These are phyloP conservation scores for Torymus tubicola DNA, from an alignment of 2,888 invertebrate species.

Conservation along the genomic window DNA sequence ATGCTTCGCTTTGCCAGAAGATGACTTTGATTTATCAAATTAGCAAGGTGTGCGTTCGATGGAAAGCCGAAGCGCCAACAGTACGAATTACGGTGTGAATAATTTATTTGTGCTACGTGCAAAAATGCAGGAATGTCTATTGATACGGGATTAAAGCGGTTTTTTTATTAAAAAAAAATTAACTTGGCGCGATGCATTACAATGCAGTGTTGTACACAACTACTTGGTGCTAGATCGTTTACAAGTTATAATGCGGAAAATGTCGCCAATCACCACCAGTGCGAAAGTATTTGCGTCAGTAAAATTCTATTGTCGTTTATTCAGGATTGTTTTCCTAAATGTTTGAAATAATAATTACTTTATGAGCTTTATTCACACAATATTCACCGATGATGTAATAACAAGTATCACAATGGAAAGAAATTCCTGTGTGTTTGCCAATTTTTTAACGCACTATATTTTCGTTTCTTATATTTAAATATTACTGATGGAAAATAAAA, in stretches of 20 bases:
- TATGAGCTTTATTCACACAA: too few species aligned
- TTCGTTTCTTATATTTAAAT: too few species aligned
- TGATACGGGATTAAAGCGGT: conserved; percentile 3
- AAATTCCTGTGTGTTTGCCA: too few species aligned
- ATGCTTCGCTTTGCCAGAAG: background rate
- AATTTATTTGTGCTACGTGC: background rate
- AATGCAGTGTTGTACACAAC: too few species aligned
- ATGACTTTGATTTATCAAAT: conserved; percentile 22
- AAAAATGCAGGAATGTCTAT: background rate
- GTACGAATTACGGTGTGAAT: background rate
- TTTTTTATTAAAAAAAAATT: background rate
- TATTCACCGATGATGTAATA: too few species aligned
- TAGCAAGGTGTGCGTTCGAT: background rate
- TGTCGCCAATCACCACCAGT: conserved; percentile 2
- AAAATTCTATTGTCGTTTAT: background rate
- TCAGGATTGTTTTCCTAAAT: too few species aligned
- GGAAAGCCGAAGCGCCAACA: background rate
- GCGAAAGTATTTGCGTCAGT: conserved; percentile 22
- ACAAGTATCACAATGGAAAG: too few species aligned
- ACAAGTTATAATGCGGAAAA: background rate
- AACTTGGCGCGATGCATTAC: too few species aligned
- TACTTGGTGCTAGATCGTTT: too few species aligned
- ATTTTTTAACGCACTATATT: too few species aligned
- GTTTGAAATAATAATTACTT: too few species aligned
- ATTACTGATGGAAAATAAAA: too few species aligned